Conservation (phyloP, 2,797 vertebrate species). For the Hirundo rustica region DNA sequence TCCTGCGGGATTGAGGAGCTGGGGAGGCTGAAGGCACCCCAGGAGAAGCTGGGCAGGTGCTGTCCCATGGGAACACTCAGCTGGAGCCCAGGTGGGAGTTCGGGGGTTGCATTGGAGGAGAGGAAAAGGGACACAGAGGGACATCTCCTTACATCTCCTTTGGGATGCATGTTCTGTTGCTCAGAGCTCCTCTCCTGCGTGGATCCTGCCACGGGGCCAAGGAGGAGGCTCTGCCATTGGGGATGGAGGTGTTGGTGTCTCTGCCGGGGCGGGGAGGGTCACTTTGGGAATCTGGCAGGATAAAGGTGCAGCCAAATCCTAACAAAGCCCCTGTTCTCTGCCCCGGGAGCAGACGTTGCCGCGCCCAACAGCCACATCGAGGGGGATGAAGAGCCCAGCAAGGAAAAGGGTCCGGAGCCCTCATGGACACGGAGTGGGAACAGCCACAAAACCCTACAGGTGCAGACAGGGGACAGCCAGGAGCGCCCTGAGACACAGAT, state of each 20-base stretch:
- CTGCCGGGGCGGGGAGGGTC: neutral
- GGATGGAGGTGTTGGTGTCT: neutral
- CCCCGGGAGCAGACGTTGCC: accelerated
- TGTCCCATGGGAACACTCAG: neutral
- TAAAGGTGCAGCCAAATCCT: neutral
- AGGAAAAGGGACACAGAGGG: neutral
- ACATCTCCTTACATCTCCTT: neutral
- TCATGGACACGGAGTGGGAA: neutral
- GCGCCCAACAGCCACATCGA: accelerated
- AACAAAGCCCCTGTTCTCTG: neutral
- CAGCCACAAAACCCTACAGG: neutral
- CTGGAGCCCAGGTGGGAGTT: neutral
- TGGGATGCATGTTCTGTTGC: too few species aligned
- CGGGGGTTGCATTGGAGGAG: neutral
- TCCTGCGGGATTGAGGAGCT: neutral
- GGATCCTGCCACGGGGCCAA: neutral
- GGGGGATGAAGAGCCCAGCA: neutral
- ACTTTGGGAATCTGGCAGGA: neutral
- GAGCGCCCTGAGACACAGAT: neutral
- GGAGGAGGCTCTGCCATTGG: accelerated
- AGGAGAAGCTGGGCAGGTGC: neutral
- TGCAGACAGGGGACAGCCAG: neutral
- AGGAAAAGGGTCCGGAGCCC: accelerated
- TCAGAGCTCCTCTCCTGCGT: neutral
- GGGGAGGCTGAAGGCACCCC: neutral